Percentiles rank a stretch among this genome's conserved stretches.
Conservation (phyloP, 2,797 vertebrate species). For the Danio jaintianensis region DNA sequence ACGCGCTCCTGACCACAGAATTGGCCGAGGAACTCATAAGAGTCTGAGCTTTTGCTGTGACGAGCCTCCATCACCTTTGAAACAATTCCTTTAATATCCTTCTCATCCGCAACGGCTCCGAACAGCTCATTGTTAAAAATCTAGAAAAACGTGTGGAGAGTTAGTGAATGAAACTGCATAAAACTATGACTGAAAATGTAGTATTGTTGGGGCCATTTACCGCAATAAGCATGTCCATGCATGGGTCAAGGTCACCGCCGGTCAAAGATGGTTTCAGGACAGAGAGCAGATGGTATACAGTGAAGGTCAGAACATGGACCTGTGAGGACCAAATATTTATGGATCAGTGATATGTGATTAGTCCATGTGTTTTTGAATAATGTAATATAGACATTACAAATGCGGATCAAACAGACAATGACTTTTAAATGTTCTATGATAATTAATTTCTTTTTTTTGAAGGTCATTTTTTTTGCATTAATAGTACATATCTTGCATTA, state of each 20-base stretch:
- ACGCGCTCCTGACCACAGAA: conserved; percentile 90
- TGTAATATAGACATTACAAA: no score
- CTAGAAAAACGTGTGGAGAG: conserved; percentile 57
- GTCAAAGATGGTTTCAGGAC: conserved; percentile 82
- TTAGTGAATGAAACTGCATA: conserved; percentile 58
- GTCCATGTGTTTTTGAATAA: not conserved
- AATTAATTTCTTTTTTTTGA: no score
- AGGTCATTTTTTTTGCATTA: no score
- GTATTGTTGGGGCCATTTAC: conserved; percentile 73
- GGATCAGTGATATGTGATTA: not conserved
- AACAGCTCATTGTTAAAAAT: conserved; percentile 97
- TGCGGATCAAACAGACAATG: no score
- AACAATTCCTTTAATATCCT: conserved; percentile 93
- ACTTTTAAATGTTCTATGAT: no score
- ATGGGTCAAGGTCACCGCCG: conserved; percentile 90
- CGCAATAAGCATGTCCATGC: conserved; percentile 87
- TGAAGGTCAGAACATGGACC: conserved; percentile 96
- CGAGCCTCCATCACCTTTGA: conserved; percentile 97
- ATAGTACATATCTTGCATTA: no score
- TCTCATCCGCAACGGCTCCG: conserved; percentile 91
- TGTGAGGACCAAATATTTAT: conserved; percentile 61
- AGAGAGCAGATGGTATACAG: conserved; percentile 87
- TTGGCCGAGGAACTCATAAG: conserved; percentile 91
- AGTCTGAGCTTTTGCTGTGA: conserved; percentile 95
- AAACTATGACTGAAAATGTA: conserved; percentile 21